Conservation (phyloP, 2,797 vertebrate species). For the Sebastes matsubarae region DNA sequence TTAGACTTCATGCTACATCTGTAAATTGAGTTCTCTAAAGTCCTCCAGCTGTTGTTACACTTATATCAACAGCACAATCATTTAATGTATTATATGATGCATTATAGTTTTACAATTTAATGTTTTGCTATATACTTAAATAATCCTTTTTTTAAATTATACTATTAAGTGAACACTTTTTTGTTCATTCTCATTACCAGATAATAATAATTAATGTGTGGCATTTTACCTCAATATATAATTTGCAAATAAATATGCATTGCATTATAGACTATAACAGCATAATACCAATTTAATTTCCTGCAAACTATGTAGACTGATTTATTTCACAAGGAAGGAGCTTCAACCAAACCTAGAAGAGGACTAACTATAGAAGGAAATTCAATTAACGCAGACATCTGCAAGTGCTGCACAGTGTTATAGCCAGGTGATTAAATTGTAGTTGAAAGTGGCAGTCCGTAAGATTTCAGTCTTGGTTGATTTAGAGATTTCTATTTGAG, state of each 20-base stretch:
- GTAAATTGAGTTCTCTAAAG: not conserved
- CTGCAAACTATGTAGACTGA: slow-evolving; percentile 24
- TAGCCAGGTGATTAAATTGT: not conserved
- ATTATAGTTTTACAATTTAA: not conserved
- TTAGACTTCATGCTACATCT: not conserved
- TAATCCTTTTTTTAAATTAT: not conserved
- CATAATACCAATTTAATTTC: slow-evolving; percentile 15
- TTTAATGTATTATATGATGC: not conserved
- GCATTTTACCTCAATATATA: not conserved
- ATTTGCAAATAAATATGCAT: slow-evolving; percentile 1
- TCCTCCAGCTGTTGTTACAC: not conserved
- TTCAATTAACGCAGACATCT: slow-evolving; percentile 16
- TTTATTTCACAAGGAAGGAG: not conserved
- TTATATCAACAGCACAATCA: not conserved
- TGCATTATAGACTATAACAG: not conserved
- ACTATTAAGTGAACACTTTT: not conserved
- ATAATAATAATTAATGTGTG: not conserved
- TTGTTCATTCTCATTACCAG: not conserved
- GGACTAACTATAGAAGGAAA: not conserved
- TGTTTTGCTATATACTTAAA: not conserved
- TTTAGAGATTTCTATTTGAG: no score
- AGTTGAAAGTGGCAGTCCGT: not conserved
- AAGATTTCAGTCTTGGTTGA: no score
- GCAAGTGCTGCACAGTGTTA: slow-evolving; percentile 5
- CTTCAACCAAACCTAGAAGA: slow-evolving; percentile 9